Evolutionary conservation across 2,888 invertebrate species (phyloP).

Genomic region (Euclidia mi): DNA sequence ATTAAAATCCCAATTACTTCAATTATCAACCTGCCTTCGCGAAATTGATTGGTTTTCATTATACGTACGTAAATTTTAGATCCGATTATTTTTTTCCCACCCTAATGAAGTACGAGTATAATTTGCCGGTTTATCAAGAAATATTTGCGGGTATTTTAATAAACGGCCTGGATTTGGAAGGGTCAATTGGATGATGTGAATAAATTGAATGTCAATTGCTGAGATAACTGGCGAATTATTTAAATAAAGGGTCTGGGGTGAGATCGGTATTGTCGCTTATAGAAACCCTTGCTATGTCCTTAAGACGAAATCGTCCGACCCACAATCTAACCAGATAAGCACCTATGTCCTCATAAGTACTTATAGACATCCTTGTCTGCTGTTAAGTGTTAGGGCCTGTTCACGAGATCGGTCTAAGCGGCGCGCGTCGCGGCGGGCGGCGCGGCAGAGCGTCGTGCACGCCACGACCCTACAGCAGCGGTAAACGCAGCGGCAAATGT

Average conservation of each 20-base stretch:
- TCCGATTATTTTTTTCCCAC: constrained; percentile 51
- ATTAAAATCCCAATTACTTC: constrained; percentile 55
- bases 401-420: too few species aligned
- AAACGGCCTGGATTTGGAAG: constrained; percentile 3
- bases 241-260: constrained; percentile 10
- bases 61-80: constrained; percentile 40
- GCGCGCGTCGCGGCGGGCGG: too few species aligned
- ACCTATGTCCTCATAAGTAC: constrained; percentile 3
- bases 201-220: constrained; percentile 10
- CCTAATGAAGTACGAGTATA: constrained; percentile 48
- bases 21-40: constrained; percentile 41
- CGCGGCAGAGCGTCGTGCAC: too few species aligned
- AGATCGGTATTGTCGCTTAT: constrained; percentile 16
- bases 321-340: neutral
- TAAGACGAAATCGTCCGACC: constrained; percentile 1
- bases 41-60: constrained; percentile 51
- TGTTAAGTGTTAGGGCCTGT: too few species aligned
- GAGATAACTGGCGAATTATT: constrained; percentile 15
- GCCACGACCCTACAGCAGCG: too few species aligned
- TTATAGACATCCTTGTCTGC: constrained; percentile 21
- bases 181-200: constrained; percentile 5
- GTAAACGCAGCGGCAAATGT: too few species aligned
- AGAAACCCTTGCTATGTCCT: constrained; percentile 6
- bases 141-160: constrained; percentile 22
- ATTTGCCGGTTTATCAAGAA: constrained; percentile 31